These are phyloP conservation scores for Lycaon pictus DNA, from an alignment of 2,113 vertebrate genomes.

Conservation along the genomic window DNA sequence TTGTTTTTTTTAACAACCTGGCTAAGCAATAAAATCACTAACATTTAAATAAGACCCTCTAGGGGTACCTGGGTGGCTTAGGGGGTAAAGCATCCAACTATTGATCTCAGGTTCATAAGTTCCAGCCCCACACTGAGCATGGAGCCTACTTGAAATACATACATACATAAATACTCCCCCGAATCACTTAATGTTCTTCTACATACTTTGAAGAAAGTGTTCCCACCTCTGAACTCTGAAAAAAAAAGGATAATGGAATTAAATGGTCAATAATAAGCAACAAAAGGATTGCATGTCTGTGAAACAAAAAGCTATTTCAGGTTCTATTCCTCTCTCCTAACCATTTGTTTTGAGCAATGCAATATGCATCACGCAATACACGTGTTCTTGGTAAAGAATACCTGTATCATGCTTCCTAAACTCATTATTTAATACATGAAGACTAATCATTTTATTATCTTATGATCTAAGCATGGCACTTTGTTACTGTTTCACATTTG, in stretches of 20 bases:
- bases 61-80: neutral
- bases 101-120: neutral
- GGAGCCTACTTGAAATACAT: neutral
- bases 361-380: neutral
- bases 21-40: neutral
- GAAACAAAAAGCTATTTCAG: neutral
- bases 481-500: neutral
- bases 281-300: neutral
- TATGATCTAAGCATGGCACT: neutral
- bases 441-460: neutral
- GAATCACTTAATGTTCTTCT: neutral
- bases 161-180: neutral
- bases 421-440: neutral
- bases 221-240: neutral
- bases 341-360: neutral
- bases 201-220: slow-evolving; percentile 29
- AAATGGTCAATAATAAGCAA: slow-evolving; percentile 17
- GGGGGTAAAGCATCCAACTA: neutral
- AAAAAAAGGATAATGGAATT: slow-evolving; percentile 11
- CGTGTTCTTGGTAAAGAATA: neutral
- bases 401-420: neutral
- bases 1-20: slow-evolving; percentile 3
- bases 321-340: neutral
- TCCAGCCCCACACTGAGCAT: neutral
- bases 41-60: slow-evolving; percentile 24